Conservation (phyloP, 2,113 vertebrate genomes). For the Nothobranchius furzeri region DNA sequence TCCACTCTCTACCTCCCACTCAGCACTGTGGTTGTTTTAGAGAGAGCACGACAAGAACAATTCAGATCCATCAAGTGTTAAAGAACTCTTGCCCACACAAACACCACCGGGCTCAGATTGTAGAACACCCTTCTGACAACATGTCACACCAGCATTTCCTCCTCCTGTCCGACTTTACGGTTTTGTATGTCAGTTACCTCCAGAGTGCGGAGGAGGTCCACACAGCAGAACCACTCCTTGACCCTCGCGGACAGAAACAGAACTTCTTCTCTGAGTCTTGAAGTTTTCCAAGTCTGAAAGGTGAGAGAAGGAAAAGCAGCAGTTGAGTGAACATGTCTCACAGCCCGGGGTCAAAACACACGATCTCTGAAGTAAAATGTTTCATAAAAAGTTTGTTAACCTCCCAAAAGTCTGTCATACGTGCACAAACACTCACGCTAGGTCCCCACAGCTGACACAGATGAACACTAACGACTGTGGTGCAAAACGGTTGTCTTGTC, state of each 20-base stretch:
- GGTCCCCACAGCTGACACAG: too few relatives aligned
- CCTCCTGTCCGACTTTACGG: not conserved
- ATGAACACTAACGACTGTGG: too few relatives aligned
- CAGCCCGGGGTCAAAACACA: not conserved
- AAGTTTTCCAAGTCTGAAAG: slow-evolving; percentile 94
- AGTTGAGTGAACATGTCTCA: slow-evolving; percentile 17
- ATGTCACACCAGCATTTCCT: too few relatives aligned
- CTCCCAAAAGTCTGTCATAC: slow-evolving; percentile 1
- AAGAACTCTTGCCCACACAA: not conserved
- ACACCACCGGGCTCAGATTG: not conserved
- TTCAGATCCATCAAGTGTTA: not conserved
- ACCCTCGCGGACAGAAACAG: slow-evolving; percentile 92
- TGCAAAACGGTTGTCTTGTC: too few relatives aligned
- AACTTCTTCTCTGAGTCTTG: slow-evolving; percentile 89
- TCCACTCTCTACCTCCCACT: too few relatives aligned
- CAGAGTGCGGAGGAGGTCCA: slow-evolving; percentile 91
- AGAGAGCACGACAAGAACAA: not conserved
- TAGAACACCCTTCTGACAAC: not conserved
- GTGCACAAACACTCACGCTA: slow-evolving; percentile 5
- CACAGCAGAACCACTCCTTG: slow-evolving; percentile 97
- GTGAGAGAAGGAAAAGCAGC: slow-evolving; percentile 14
- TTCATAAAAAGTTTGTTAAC: not conserved
- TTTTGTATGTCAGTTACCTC: slow-evolving; percentile 67
- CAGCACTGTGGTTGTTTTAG: too few relatives aligned
- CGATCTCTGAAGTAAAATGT: not conserved